Conservation (phyloP, 2,113 vertebrate genomes). For the Charina bottae region DNA sequence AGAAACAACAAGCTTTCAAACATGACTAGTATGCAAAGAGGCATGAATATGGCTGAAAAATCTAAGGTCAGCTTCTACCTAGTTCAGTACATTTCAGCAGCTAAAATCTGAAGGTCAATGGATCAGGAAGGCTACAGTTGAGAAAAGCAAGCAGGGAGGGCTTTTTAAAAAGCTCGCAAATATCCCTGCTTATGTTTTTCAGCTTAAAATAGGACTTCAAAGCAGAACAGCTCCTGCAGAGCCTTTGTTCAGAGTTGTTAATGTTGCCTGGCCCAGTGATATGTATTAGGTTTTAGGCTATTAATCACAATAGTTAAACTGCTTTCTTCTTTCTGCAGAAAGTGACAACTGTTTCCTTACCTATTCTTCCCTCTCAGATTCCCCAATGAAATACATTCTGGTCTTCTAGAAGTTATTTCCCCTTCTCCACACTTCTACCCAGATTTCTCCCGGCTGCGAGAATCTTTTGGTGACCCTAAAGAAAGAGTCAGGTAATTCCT, state of each 20-base stretch:
- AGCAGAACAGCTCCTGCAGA: neutral
- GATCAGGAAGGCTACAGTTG: neutral
- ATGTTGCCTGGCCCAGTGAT: slow-evolving; percentile 11
- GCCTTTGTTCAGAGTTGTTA: slow-evolving; percentile 7
- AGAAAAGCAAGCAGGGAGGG: neutral
- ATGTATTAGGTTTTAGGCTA: slow-evolving; percentile 18
- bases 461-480: slow-evolving; percentile 94
- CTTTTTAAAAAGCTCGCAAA: neutral
- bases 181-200: slow-evolving; percentile 9
- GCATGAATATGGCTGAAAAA: neutral
- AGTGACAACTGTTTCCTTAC: slow-evolving; percentile 41
- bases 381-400: slow-evolving; percentile 89
- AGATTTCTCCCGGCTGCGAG: slow-evolving; percentile 89
- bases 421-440: slow-evolving; percentile 93
- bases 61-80: accelerated
- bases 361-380: slow-evolving; percentile 75
- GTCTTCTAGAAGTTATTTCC: slow-evolving; percentile 92
- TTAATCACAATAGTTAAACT: neutral
- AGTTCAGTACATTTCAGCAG: neutral
- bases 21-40: neutral
- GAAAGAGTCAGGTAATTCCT: slow-evolving; percentile 89
- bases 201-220: slow-evolving; percentile 11
- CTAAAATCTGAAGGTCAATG: neutral
- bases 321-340: neutral
- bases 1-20: neutral